Evolutionary conservation across 2,888 invertebrate genomes (phyloP).

Genomic region (Digitonthophagus gazella): DNA sequence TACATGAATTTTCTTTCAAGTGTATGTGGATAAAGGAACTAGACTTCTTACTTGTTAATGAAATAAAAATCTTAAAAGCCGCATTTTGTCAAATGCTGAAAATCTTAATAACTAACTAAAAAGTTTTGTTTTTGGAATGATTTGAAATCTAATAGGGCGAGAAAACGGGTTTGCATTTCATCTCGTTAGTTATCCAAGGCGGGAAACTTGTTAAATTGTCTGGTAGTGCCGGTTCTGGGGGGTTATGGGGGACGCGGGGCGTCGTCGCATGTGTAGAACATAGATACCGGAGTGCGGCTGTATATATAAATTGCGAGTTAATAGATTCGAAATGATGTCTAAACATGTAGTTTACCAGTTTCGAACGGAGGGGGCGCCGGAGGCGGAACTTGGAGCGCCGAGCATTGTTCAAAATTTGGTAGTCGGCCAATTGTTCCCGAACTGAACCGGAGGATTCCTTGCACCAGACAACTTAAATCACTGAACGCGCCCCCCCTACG

Average conservation of each 20-base stretch:
- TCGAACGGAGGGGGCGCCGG: constrained; percentile 6
- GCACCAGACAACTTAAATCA: background rate
- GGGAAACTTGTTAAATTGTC: constrained; percentile 13
- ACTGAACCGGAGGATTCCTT: background rate
- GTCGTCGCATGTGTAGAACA: constrained; percentile 7
- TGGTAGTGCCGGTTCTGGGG: background rate
- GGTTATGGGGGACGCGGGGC: background rate
- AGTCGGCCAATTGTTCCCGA: constrained; percentile 8
- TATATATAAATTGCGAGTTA: constrained; percentile 48
- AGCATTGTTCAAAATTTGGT: constrained; percentile 17
- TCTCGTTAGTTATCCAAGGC: background rate
- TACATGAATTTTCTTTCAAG: no score
- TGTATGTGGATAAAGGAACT: no score
- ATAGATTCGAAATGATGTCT: constrained; percentile 42
- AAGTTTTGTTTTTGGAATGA: no score
- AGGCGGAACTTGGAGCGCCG: constrained; percentile 3
- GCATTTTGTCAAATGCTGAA: no score
- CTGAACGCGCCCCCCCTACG: background rate
- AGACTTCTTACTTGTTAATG: no score
- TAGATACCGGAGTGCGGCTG: constrained; percentile 25
- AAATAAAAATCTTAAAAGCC: no score
- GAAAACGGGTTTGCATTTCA: background rate
- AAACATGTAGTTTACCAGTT: constrained; percentile 18
- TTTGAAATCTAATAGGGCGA: background rate
- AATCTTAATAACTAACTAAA: no score